A percentile compares a stretch with the other conserved stretches of the same genome.
These are phyloP conservation scores for Plecturocebus donacophilus DNA, from an alignment of 2,113 vertebrate species.

Conservation along the genomic window DNA sequence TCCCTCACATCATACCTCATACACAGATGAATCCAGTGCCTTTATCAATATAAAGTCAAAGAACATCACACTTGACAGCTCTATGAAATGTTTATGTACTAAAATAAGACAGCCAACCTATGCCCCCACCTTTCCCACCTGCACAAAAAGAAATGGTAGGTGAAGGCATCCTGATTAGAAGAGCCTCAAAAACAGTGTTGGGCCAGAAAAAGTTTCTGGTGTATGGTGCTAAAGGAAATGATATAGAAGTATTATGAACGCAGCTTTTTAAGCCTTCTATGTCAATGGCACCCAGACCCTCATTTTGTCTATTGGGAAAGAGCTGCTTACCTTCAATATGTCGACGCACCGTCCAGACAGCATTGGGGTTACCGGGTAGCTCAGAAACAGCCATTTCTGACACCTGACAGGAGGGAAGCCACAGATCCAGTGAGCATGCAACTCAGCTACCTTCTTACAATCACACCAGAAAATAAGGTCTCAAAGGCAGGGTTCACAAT, in stretches of 20 bases:
- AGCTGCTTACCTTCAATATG: conserved; percentile 94
- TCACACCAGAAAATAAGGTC: neutral
- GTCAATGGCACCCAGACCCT: neutral
- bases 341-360: conserved; percentile 98
- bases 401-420: conserved; percentile 86
- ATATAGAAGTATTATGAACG: conserved; percentile 33
- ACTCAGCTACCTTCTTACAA: neutral
- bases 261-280: conserved; percentile 6
- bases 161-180: neutral
- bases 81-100: neutral
- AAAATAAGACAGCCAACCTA: neutral
- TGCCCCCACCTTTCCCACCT: neutral
- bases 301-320: conserved; percentile 24
- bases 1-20: neutral
- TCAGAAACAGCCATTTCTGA: conserved; percentile 99
- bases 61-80: neutral
- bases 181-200: neutral
- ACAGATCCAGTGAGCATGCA: conserved; percentile 19
- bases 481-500: neutral
- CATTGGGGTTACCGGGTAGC: conserved; percentile 98
- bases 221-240: neutral
- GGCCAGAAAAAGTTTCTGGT: neutral
- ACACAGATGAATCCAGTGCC: neutral
- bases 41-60: neutral
- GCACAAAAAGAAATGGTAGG: neutral